Evolutionary conservation across 2,797 vertebrate genomes (phyloP), one percentile per base, ranked within the genome.

Genomic region (Micromesistius poutassou): DNA sequence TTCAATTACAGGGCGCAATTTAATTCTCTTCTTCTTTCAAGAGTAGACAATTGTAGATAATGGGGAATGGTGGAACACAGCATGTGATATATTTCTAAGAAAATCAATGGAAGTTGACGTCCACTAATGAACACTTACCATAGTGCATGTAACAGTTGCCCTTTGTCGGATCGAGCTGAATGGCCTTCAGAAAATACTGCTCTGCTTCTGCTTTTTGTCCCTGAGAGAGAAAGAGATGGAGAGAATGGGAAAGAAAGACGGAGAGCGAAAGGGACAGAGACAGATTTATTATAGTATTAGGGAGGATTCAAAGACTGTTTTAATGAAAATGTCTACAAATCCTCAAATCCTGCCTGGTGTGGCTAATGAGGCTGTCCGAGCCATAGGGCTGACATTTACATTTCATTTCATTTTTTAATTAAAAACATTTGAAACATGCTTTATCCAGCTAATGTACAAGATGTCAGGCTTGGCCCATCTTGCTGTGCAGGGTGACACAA

Each of bases 141-240:
- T 99, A 99, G 95, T 99, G 98, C 98, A 99, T 99, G 91, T 99
- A 99, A 92, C 97, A 98, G 92, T 97, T 99, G 91, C 97, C 98
- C 94, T 98, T 99, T 85, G 94, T 91, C 76, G 98, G 96, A 91
- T 99, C 98, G 76, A 99, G 95, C 77, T 97, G 96, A 93, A 99
- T 98, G 85, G 98, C 97, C 91, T 97, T 98, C 88, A 98, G 82
- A 85, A 99, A 98, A 93, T 97, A 98, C 87, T 94, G 96, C 91
- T 99, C 97, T 62, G 97, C 97, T 91, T 98, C 97, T 80, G 87
- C 93, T 90, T 98, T 98, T 90, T 96, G 97, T 81, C 97, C 97
- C 98, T 99, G 92, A 81, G 90, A 91, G 55, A 62, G 55, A 62
- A 25, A 62, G 22, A 62, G 55, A 62, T 22, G n/a, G 22, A 62